Base-by-base conservation (phyloP, 2,888 invertebrate species). In the Drosophila infuscata region DNA sequence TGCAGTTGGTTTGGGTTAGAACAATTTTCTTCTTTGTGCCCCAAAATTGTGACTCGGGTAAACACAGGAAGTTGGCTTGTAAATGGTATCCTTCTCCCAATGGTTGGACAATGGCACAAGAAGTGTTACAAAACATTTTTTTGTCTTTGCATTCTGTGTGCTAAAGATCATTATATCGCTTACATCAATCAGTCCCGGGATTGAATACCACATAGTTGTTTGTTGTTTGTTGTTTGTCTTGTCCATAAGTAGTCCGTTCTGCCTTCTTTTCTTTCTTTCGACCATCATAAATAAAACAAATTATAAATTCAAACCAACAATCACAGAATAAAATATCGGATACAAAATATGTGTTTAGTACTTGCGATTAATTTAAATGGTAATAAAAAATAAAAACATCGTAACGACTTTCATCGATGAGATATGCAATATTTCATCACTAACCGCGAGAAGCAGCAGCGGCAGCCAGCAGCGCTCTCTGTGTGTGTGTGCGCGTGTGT, bases 401-500 rank as follows among this genome's bases (percentile, higher is more conserved):
- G 70, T 30, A 3, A 20, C 43, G 15, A 62, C 73, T 73, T 65
- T 72, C 63, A 76, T 76, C 72, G 76, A 72, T 76, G 76, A 46
- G 43, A 67, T 67, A 41, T 61, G 56, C 9, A 58, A 41, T 62
- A 49, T 65, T 58, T 35, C 70, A 61, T 68, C 78, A 63, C 78
- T 71, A 79, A 79, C 60, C 71, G 79, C 75, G 71, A 71, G 78
- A 79, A 79, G 64, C 70, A 78, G 79, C 79, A 79, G 79, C 78
- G 75, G 79, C 79, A 65, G 71, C 52, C 71, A 79, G 63, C 79
- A 79, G 79, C 77, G 81, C 80, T 46, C 46, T 80, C 74, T 78
- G 74, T 75, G 81, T 81, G 77, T 78, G 80, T 79, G 76, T 81
- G 76, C 76, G 74, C 73, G 85, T 76, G 84, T 76, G 83, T 83